Base-by-base conservation (phyloP, 2,797 vertebrate genomes). In the Picus viridis region DNA sequence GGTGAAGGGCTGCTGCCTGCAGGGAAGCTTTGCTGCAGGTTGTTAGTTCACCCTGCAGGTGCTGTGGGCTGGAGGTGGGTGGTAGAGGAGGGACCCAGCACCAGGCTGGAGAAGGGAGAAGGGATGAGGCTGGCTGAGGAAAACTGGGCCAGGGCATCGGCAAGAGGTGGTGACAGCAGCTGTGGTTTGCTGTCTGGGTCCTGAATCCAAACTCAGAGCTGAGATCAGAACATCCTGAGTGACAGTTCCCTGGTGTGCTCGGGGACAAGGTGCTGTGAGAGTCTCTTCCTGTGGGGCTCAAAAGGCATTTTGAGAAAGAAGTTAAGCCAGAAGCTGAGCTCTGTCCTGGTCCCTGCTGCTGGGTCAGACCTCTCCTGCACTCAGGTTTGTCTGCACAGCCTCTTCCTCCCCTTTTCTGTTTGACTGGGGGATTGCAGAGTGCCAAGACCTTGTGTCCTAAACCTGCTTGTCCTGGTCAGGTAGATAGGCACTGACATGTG, bases 401-500 rank as follows among this genome's bases (percentile, higher is more conserved):
- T 39, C 30, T 47, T 22, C 72, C 19, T 63, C 16, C 14, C 19
- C 20, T 70, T 41, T 24, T 14, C n/a, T 56, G 71, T 39, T 34
- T 16, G 47, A 7, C 1, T 47, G 4, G 24, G 27, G 62, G 14
- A 83, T 83, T 74, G 74, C 39, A 13, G 53, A 61, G 19, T 19
- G 51, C 49, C 70, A 10, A 29, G 56, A n/a, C 12, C 24, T 34
- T 0, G 1, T 13, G 16, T 5, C 27, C 1, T 8, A 3, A 3
- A 6, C 22, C 59, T 61, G 53, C 22, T 43, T 11, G 6, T 43
- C 83, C 47, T 10, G 1, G 10, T 6, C 19, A 26, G 6, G 4
- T 5, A 19, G 5, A 4, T 4, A 12, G 12, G 16, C 22, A 0
- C 3, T 3, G 1, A 10, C 34, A 67, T 3, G 5, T 22, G 3